Evolutionary conservation across 2,113 vertebrate species (phyloP).

Genomic region (Scophthalmus maximus): DNA sequence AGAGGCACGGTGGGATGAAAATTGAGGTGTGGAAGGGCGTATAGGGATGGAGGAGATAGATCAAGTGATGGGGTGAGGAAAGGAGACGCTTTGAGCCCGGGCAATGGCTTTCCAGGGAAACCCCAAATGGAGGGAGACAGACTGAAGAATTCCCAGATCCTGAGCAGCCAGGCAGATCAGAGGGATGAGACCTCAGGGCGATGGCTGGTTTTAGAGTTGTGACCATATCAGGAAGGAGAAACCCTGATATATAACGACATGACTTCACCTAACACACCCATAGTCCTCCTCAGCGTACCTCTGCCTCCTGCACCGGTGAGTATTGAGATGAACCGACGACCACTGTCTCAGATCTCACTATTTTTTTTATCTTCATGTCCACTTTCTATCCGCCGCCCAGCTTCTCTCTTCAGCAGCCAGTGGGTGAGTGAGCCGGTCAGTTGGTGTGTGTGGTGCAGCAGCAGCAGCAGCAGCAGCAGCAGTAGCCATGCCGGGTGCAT

Average conservation of each 20-base stretch:
- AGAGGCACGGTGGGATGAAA: constrained; percentile 2
- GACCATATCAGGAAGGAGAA: constrained; percentile 60
- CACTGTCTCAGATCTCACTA: background rate
- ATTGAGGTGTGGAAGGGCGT: constrained; percentile 18
- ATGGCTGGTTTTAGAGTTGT: constrained; percentile 65
- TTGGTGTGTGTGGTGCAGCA: constrained; percentile 10
- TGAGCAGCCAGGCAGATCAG: constrained; percentile 18
- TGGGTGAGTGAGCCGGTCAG: constrained; percentile 19
- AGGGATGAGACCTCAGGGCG: constrained; percentile 56
- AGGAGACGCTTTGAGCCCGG: constrained; percentile 25
- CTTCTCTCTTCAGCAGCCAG: constrained; percentile 27
- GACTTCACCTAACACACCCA: constrained; percentile 22
- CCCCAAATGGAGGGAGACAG: constrained; percentile 60
- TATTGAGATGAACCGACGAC: background rate
- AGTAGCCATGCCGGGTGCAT: constrained; percentile 76
- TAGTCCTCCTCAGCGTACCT: constrained; percentile 24
- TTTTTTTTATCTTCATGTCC: background rate
- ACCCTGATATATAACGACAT: constrained; percentile 56
- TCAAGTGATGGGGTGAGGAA: constrained; percentile 21
- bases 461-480: constrained; percentile 35
- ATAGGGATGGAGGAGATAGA: constrained; percentile 8
- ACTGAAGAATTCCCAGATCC: constrained; percentile 60
- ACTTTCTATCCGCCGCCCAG: background rate
- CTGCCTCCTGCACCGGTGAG: constrained; percentile 57
- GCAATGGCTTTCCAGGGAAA: constrained; percentile 54